These are phyloP conservation scores for Neolamprologus cancellatus DNA, from an alignment of 2,113 vertebrate species.

Conservation along the genomic window DNA sequence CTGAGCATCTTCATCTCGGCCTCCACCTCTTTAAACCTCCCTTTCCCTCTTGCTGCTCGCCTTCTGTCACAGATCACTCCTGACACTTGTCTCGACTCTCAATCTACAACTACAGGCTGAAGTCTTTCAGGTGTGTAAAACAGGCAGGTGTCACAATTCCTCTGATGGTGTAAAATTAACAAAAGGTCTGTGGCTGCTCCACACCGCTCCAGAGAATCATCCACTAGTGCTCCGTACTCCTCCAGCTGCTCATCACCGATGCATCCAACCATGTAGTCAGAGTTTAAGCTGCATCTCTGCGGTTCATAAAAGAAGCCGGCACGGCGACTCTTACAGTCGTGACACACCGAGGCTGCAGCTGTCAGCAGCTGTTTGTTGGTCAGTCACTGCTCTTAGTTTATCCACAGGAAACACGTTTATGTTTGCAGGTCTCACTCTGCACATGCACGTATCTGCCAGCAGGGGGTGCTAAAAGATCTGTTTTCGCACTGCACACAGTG, in stretches of 20 bases:
- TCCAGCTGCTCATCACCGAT: background rate
- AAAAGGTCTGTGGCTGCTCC: rapidly evolving
- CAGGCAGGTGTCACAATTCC: background rate
- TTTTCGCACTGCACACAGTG: background rate
- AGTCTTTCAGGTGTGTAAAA: background rate
- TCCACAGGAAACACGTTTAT: background rate
- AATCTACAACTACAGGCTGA: background rate
- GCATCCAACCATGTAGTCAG: background rate
- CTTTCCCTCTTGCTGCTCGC: background rate
- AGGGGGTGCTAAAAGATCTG: background rate
- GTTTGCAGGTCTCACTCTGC: background rate
- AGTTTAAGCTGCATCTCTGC: background rate
- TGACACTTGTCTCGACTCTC: background rate
- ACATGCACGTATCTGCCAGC: background rate
- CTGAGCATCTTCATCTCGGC: background rate
- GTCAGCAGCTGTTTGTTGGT: background rate
- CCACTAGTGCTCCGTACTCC: background rate
- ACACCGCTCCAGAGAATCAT: background rate
- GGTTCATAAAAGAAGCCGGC: background rate
- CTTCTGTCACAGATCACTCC: background rate
- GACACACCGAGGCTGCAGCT: background rate
- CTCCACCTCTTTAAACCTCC: background rate
- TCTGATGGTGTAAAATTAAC: background rate
- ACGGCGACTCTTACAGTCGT: background rate
- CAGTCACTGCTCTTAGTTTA: background rate